Conservation (phyloP, 1,140 invertebrate species). For the Apis dorsata region DNA sequence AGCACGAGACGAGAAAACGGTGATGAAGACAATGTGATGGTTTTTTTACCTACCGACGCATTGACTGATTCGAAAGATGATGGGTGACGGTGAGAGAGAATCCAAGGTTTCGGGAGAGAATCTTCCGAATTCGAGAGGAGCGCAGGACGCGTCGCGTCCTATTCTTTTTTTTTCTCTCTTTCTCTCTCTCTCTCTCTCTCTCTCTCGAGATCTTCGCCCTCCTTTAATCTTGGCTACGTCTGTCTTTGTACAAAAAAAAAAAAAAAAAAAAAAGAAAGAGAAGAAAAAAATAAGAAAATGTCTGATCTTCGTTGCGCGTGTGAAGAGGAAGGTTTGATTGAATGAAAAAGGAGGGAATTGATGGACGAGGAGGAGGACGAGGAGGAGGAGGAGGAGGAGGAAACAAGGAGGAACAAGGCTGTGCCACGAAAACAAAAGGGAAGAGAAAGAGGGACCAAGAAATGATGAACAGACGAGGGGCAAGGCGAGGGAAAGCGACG, state of each 20-base stretch:
- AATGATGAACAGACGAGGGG: not conserved
- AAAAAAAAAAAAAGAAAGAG: too few species aligned
- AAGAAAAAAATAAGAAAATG: not conserved
- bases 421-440: constrained; percentile 50
- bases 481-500: not conserved
- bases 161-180: too few species aligned
- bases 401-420: constrained; percentile 45
- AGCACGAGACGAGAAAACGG: not conserved
- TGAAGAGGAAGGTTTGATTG: not conserved
- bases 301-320: not conserved
- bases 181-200: too few species aligned
- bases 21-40: not conserved
- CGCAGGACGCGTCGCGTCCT: too few species aligned
- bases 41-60: not conserved
- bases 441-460: constrained; percentile 55
- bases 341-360: not conserved
- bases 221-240: not conserved
- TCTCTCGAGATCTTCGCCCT: not conserved
- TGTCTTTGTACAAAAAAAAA: too few species aligned
- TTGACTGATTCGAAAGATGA: not conserved
- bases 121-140: too few species aligned
- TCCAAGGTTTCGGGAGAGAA: too few species aligned
- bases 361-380: not conserved
- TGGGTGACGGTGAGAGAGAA: constrained; percentile 3
- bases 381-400: not conserved